phyloP scores from a whole-genome alignment of 2,888 invertebrate species.

The Drosophila gaucha region DNA sequence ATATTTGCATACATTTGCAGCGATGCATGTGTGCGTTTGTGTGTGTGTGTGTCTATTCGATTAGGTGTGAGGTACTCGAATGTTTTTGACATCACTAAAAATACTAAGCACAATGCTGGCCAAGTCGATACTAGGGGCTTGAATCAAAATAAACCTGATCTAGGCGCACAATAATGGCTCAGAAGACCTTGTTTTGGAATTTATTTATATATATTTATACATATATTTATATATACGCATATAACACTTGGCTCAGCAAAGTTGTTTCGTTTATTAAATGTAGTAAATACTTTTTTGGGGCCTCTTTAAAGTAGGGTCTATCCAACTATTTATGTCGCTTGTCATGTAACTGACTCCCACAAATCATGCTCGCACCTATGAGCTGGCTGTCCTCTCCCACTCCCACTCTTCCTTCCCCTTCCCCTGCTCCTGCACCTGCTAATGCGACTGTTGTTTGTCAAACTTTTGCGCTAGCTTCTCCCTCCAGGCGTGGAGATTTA shows the following conservation, averaged over 20 bases:
- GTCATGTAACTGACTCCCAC: constrained; percentile 57
- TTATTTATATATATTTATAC: constrained; percentile 12
- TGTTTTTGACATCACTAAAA: constrained; percentile 66
- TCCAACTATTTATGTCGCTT: constrained; percentile 67
- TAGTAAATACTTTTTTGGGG: constrained; percentile 16
- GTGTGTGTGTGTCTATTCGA: constrained; percentile 17
- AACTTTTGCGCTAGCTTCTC: constrained; percentile 55
- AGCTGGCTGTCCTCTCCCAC: not conserved
- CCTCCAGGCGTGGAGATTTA: constrained; percentile 59
- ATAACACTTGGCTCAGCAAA: not conserved
- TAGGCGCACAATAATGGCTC: constrained; percentile 8
- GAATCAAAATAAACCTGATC: not conserved
- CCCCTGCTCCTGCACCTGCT: not conserved
- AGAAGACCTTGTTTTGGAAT: not conserved
- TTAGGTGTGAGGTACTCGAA: constrained; percentile 22
- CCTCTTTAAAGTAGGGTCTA: constrained; percentile 19
- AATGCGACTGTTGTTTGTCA: constrained; percentile 67
- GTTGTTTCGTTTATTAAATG: constrained; percentile 65
- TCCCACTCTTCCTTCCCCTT: not conserved
- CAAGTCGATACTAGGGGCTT: constrained; percentile 24
- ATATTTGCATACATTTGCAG: constrained; percentile 48
- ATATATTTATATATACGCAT: not conserved
- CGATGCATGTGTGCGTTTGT: constrained; percentile 16
- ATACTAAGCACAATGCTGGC: constrained; percentile 48
- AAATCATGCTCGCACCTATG: constrained; percentile 29